A percentile compares a stretch with the other conserved stretches of the same genome.
phyloP scores from a whole-genome alignment of 2,888 invertebrate genomes.

The Epinotia bilunana region DNA sequence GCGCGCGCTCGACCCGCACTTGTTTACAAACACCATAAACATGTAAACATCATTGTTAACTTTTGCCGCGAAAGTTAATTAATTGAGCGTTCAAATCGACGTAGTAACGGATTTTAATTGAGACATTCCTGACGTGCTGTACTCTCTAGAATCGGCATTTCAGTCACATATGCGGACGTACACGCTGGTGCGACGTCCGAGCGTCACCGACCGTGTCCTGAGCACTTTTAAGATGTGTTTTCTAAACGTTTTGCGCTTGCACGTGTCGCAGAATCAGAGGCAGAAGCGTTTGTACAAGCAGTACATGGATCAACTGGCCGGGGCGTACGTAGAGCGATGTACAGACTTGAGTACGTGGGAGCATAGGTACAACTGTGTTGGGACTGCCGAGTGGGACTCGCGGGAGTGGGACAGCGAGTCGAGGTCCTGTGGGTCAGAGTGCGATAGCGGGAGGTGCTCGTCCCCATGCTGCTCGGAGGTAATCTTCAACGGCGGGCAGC shows the following conservation, averaged over 20 bases:
- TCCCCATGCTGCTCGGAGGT: slow-evolving; percentile 82
- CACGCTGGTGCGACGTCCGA: slow-evolving; percentile 61
- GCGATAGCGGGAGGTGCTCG: slow-evolving; percentile 77
- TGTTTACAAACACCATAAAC: slow-evolving; percentile 52
- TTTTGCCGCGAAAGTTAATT: slow-evolving; percentile 74
- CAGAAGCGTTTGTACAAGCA: slow-evolving; percentile 81
- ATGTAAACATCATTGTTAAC: slow-evolving; percentile 67
- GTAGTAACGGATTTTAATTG: slow-evolving; percentile 48
- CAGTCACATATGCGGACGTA: slow-evolving; percentile 72
- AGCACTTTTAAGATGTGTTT: slow-evolving; percentile 81
- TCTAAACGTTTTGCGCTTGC: slow-evolving; percentile 82
- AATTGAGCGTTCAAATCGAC: slow-evolving; percentile 58
- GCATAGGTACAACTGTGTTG: slow-evolving; percentile 59
- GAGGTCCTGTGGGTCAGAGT: slow-evolving; percentile 69
- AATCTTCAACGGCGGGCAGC: slow-evolving; percentile 81
- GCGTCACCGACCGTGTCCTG: slow-evolving; percentile 58
- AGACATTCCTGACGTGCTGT: slow-evolving; percentile 60
- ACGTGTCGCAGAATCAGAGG: slow-evolving; percentile 80
- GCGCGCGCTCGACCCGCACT: slow-evolving; percentile 57
- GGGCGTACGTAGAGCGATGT: slow-evolving; percentile 77
- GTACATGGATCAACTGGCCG: slow-evolving; percentile 78
- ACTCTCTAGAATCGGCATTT: slow-evolving; percentile 67
- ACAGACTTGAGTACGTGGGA: slow-evolving; percentile 72
- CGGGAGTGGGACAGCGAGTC: slow-evolving; percentile 71
- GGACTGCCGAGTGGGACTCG: slow-evolving; percentile 71